Evolutionary conservation across 2,797 vertebrate species (phyloP).

Genomic region (Tarsius wallacei): DNA sequence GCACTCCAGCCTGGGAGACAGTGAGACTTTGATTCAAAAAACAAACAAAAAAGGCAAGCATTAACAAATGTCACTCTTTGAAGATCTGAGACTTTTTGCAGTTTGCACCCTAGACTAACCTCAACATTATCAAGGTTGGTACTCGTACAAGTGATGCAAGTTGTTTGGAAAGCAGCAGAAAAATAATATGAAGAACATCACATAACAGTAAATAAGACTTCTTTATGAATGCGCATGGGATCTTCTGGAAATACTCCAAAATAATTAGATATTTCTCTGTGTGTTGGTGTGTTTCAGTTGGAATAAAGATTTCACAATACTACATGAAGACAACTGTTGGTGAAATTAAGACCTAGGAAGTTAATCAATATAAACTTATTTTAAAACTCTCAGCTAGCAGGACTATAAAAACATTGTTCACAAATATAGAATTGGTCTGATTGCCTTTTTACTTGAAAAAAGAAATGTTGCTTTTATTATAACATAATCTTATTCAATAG

Average conservation of each 20-base stretch:
- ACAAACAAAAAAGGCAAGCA: no score
- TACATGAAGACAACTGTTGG: neutral
- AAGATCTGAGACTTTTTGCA: fast-evolving
- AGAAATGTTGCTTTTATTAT: neutral
- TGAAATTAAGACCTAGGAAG: neutral
- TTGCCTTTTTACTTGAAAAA: neutral
- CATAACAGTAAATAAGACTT: neutral
- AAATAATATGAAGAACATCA: neutral
- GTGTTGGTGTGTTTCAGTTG: neutral
- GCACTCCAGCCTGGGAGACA: no score
- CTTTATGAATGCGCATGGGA: neutral
- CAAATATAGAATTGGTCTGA: neutral
- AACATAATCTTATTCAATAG: neutral
- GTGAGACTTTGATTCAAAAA: no score
- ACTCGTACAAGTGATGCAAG: neutral
- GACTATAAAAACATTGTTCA: neutral
- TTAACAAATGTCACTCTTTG: neutral
- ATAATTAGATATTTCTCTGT: neutral
- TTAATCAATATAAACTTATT: constrained; percentile 1
- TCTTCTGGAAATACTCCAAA: neutral
- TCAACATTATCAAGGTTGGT: neutral
- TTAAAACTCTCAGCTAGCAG: neutral
- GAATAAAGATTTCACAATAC: neutral
- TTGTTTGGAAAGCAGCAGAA: neutral
- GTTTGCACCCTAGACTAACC: neutral